Evolutionary conservation across 1,140 invertebrate species (phyloP), one percentile per base, ranked within the genome.

Genomic region (Formica selysi): DNA sequence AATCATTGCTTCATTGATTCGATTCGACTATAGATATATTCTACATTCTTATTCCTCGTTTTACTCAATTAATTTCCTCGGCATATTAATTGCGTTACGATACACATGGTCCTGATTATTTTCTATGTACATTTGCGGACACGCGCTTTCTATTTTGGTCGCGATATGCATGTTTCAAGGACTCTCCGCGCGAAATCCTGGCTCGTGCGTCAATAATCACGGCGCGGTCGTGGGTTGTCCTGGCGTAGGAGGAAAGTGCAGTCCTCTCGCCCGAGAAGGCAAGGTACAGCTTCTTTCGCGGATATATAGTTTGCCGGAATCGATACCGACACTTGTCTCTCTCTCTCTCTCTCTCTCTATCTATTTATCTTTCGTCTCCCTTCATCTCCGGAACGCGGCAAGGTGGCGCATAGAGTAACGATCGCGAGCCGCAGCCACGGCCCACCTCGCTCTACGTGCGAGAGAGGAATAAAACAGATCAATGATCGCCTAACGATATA

Each of bases 391-490:
- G 71, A 87, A 78, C 71, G 62, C 79, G 80, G 78, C 78, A 86
- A 86, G 79, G 57, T 86, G 78, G 85, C 79, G 85, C 85, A 83
- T 86, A 86, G 85, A 86, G 79, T 86, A 86, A 86, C 85, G 85
- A 86, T 86, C 79, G 85, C 79, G 57, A n/a, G 38, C 64, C 38
- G 70, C 80, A 86, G 74, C 76, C 51, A 68, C 62, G 64, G 74
- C 74, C 54, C 73, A 54, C 29, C 29, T 51, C 26, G 84, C 32
- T 78, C 62, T 85, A 76, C 32, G 73, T 67, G 84, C 64, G 84
- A 86, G 51, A 86, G 64, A 79, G 74, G 84, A 79, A 86, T 79
- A 86, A 78, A 85, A 85, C 71, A 85, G 81, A 85, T 83, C 79
- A 83, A 83, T 83, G 68, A 85, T 85, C 81, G 71, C 81, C 44